phyloP scores from a whole-genome alignment of 2,113 vertebrate genomes.

The Suncus etruscus region DNA sequence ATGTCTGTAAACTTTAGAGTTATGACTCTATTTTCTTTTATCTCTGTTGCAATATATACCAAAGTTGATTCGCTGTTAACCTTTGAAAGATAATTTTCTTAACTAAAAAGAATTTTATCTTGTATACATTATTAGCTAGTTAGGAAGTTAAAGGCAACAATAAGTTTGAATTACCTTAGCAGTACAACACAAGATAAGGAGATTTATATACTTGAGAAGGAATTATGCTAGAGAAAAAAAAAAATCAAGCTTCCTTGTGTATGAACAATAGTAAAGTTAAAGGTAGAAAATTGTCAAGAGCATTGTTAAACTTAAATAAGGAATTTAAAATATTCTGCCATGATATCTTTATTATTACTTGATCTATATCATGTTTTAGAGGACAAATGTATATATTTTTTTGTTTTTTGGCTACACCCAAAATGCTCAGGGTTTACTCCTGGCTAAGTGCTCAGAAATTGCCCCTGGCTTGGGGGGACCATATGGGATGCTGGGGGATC shows the following conservation, averaged over 20 bases:
- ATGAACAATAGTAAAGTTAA: background rate
- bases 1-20: constrained; percentile 2
- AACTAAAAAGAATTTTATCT: constrained; percentile 25
- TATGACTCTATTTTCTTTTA: background rate
- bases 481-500: no score
- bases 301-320: background rate
- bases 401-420: no score
- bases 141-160: background rate
- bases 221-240: no score
- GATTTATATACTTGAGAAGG: background rate
- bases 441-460: no score
- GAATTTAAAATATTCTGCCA: constrained; percentile 1
- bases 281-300: background rate
- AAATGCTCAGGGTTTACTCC: no score
- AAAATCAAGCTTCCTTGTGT: background rate
- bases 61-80: background rate
- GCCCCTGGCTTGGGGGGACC: no score
- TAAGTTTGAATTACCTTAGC: constrained; percentile 8
- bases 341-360: background rate
- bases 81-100: constrained; percentile 6
- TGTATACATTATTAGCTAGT: background rate
- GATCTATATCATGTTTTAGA: constrained; percentile 28
- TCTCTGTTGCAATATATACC: background rate
- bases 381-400: no score
- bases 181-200: constrained; percentile 20